Conservation (phyloP, 2,797 vertebrate species). For the Nyctibius grandis region DNA sequence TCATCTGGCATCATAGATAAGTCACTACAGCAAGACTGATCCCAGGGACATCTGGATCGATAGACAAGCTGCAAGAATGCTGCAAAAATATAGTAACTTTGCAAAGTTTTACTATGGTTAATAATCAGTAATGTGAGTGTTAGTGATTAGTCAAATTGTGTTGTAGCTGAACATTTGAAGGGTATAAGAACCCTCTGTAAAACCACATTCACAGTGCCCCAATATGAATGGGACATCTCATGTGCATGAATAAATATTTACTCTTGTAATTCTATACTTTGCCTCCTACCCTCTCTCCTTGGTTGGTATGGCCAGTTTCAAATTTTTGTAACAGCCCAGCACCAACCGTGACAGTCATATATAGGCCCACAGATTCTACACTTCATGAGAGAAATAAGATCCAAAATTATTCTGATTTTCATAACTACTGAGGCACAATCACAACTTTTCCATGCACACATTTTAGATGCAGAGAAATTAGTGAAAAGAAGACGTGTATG, state of each 20-base stretch:
- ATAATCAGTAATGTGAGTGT: not conserved
- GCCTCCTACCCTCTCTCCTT: not conserved
- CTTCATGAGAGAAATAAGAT: not conserved
- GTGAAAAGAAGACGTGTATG: not conserved
- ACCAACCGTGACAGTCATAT: not conserved
- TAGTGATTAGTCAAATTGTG: not conserved
- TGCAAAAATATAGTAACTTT: not conserved
- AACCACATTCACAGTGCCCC: not conserved
- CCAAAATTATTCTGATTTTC: not conserved
- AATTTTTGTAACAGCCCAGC: not conserved
- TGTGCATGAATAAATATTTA: not conserved
- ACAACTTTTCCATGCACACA: not conserved
- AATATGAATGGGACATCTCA: not conserved
- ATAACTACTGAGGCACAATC: not conserved
- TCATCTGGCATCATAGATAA: not conserved
- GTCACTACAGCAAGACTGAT: not conserved
- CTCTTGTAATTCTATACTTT: not conserved
- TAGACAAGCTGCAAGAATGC: not conserved
- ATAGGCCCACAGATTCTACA: not conserved
- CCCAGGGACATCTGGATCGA: not conserved
- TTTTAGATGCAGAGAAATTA: not conserved
- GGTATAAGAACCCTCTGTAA: not conserved
- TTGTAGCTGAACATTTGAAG: not conserved
- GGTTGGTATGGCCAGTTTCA: not conserved
- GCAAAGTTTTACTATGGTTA: not conserved